Conservation (phyloP, 2,113 vertebrate genomes). For the Neogobius melanostomus region DNA sequence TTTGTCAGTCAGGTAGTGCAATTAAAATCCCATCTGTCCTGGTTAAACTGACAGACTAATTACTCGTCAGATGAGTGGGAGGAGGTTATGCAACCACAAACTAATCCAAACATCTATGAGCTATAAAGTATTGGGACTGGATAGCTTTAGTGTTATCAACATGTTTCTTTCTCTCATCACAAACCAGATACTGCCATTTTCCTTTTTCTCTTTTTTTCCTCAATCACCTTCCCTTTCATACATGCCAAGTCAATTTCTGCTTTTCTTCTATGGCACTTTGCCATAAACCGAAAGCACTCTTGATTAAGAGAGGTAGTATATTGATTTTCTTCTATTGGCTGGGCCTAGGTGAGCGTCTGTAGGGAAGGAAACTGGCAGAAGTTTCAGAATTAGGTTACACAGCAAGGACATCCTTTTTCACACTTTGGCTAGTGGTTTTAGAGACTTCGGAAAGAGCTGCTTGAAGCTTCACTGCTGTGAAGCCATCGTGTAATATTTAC, state of each 20-base stretch:
- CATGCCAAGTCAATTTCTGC: slow-evolving; percentile 53
- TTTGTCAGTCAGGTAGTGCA: slow-evolving; percentile 44
- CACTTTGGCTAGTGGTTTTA: neutral
- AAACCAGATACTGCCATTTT: slow-evolving; percentile 6
- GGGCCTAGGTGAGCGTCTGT: slow-evolving; percentile 35
- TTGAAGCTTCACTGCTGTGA: neutral
- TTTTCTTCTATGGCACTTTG: slow-evolving; percentile 48
- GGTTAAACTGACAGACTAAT: slow-evolving; percentile 54
- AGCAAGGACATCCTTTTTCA: slow-evolving; percentile 35
- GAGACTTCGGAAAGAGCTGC: neutral
- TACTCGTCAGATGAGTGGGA: slow-evolving; percentile 45
- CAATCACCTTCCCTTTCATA: slow-evolving; percentile 42
- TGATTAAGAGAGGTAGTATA: slow-evolving; percentile 61
- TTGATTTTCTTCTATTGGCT: slow-evolving; percentile 59
- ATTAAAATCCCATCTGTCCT: slow-evolving; percentile 57
- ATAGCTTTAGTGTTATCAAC: slow-evolving; percentile 21
- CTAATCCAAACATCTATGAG: slow-evolving; percentile 37
- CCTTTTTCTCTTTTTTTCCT: slow-evolving; percentile 9
- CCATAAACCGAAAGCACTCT: slow-evolving; percentile 58
- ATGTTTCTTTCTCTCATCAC: neutral
- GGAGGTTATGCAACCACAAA: slow-evolving; percentile 46
- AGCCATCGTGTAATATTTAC: neutral
- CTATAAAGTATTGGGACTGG: slow-evolving; percentile 30
- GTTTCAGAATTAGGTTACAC: slow-evolving; percentile 28
- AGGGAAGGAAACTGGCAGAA: slow-evolving; percentile 13